Percentiles rank a stretch among this genome's conserved stretches.
Evolutionary conservation across 2,113 vertebrate species (phyloP).

Genomic region (Phaetusa simplex): DNA sequence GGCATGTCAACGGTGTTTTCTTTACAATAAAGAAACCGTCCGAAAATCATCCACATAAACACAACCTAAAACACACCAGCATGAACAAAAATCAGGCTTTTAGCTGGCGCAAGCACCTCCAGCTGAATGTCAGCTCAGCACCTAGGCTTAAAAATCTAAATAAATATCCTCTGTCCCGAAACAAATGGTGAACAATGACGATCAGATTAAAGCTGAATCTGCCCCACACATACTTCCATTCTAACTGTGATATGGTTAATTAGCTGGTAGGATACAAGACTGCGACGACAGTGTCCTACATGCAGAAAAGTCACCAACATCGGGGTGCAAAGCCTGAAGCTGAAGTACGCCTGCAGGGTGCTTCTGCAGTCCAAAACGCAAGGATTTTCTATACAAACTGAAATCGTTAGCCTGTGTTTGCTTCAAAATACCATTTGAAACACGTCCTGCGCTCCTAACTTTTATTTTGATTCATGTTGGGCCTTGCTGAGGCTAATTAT

Average conservation of each 20-base stretch:
- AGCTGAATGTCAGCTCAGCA: background rate
- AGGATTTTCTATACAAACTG: background rate
- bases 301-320: background rate
- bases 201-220: background rate
- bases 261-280: background rate
- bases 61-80: background rate
- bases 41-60: background rate
- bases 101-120: background rate
- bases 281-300: background rate
- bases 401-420: background rate
- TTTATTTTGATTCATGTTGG: background rate
- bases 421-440: background rate
- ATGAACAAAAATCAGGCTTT: accelerated
- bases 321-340: accelerated
- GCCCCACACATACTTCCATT: background rate
- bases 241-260: background rate
- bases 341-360: background rate
- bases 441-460: background rate
- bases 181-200: background rate
- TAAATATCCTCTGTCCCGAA: background rate
- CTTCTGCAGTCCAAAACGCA: background rate
- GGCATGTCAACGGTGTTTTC: accelerated
- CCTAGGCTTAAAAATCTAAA: background rate
- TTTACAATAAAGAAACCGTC: background rate
- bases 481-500: background rate